Conservation (phyloP, 2,888 invertebrate species). For the Blera fallax region DNA sequence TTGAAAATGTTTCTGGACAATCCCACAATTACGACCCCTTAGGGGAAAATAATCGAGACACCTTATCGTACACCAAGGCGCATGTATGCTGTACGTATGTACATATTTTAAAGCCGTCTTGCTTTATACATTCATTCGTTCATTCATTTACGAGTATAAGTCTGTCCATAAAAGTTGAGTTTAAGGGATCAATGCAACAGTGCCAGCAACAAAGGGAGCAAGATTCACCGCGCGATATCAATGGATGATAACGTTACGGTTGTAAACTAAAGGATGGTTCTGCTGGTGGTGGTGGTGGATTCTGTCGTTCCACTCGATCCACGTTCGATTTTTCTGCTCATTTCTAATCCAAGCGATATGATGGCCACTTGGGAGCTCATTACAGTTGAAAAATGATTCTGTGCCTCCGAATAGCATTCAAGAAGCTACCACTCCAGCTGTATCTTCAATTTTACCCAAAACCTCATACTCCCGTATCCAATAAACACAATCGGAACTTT, state of each 20-base stretch:
- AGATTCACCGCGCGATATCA: not conserved
- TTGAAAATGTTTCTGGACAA: not conserved
- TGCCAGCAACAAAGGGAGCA: not conserved
- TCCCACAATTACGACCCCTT: constrained; percentile 41
- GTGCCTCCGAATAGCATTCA: not conserved
- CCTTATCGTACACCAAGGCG: constrained; percentile 28
- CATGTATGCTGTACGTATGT: not conserved
- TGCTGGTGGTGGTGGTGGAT: not conserved
- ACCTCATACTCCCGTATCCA: not conserved
- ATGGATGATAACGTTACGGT: constrained; percentile 8
- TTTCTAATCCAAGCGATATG: constrained; percentile 45
- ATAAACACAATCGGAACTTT: constrained; percentile 36
- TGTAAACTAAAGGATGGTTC: not conserved
- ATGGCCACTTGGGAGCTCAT: constrained; percentile 69
- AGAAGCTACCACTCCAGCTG: not conserved
- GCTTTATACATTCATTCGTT: not conserved
- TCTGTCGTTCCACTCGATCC: constrained; percentile 18
- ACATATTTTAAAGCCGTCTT: constrained; percentile 7
- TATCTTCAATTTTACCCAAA: constrained; percentile 14
- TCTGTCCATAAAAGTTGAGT: not conserved
- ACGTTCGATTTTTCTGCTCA: constrained; percentile 32
- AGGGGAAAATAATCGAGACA: constrained; percentile 33
- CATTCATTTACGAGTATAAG: no score
- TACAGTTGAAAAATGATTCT: constrained; percentile 68
- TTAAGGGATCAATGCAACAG: constrained; percentile 31